Evolutionary conservation across 2,888 invertebrate species (phyloP).

Genomic region (Xylota segnis): DNA sequence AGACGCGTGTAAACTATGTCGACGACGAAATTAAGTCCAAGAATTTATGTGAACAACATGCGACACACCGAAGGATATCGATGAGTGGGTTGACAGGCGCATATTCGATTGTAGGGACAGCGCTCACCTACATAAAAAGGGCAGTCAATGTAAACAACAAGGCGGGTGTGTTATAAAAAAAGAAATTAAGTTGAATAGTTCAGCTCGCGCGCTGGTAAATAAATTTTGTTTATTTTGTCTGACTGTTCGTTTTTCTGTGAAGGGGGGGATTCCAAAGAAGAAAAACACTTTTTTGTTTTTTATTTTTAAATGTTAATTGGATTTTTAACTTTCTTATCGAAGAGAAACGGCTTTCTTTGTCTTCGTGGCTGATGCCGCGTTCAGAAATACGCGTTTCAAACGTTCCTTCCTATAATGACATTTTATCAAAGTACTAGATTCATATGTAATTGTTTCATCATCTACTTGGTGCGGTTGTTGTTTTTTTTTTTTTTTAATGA

Average conservation of each 20-base stretch:
- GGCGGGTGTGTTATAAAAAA: slow-evolving; percentile 18
- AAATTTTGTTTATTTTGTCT: slow-evolving; percentile 35
- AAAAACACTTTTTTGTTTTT: slow-evolving; percentile 5
- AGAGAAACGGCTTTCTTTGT: background rate
- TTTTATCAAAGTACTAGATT: too few species aligned
- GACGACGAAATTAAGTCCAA: slow-evolving; percentile 60
- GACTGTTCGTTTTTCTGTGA: background rate
- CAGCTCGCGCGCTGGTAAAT: slow-evolving; percentile 26
- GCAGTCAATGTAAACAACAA: slow-evolving; percentile 41
- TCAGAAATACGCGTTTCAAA: too few species aligned
- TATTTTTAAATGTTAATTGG: slow-evolving; percentile 50
- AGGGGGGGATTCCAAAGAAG: slow-evolving; percentile 41
- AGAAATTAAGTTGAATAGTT: slow-evolving; percentile 45
- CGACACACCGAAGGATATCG: slow-evolving; percentile 13
- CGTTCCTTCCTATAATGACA: too few species aligned
- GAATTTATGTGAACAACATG: slow-evolving; percentile 67
- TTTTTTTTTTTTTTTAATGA: slow-evolving; percentile 20
- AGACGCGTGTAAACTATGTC: slow-evolving; percentile 42
- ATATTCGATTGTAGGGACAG: slow-evolving; percentile 1
- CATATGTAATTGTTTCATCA: background rate
- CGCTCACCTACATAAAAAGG: background rate
- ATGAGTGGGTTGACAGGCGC: slow-evolving; percentile 6
- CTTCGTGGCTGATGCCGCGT: background rate
- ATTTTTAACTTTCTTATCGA: slow-evolving; percentile 10
- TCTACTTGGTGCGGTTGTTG: slow-evolving; percentile 4